Evolutionary conservation across 2,888 invertebrate species (phyloP), one percentile per base, ranked within the genome.

Genomic region (Eurytoma californica): DNA sequence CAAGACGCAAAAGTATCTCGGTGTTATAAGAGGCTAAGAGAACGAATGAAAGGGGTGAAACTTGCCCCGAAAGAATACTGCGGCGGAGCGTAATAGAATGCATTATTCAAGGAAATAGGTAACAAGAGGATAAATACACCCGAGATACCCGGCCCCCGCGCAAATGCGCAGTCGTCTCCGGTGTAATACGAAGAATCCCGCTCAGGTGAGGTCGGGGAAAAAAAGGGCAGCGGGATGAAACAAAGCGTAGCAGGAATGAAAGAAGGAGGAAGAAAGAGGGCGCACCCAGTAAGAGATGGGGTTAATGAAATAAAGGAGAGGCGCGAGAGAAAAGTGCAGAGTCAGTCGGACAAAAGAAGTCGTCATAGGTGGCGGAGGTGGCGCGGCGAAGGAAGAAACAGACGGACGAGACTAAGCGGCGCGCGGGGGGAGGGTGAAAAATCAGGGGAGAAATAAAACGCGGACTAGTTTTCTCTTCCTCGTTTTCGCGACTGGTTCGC

Each of bases 41-140:
- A n/a, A 0, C 30, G 16, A n/a, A 30, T 53, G n/a, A 16, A 63
- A 51, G 30, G 24, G 39, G 49, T 1, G 51, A 24, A 47, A 55
- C 20, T 18, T 12, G 49, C 65, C 16, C 51, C 51, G 20, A 66
- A 66, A 66, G 66, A 66, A 66, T 51, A 66, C 66, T 66, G 51
- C 20, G 53, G 18, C 55, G 16, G 61, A 49, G 57, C n/a, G 72
- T 72, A 80, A 80, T 80, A 75, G 77, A 77, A 75, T 78, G 72
- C 63, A 80, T 80, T 80, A 80, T 82, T 83, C 61, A 80, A 60
- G 76, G 58, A 77, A 80, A 81, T 81, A 74, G 79, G 72, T 74
- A 72, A 77, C 73, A 53, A 73, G 61, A 68, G 79, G 70, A 83
- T 84, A 83, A 84, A 83, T 84, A 84, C 61, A 70, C 67, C 53